phyloP scores from a whole-genome alignment of 2,888 invertebrate species.

The Lepidochitona cinerea region DNA sequence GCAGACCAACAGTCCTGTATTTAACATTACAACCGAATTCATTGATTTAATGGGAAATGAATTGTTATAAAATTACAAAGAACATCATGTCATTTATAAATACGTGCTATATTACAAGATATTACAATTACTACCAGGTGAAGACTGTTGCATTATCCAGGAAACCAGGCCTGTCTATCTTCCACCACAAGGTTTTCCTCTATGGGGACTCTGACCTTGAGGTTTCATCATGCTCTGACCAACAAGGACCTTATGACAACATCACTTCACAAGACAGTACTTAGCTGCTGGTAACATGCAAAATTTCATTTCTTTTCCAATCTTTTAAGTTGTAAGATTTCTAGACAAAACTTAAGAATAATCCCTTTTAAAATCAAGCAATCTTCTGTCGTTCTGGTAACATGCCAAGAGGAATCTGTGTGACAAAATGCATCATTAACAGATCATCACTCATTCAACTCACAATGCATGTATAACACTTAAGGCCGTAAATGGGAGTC shows the following conservation, averaged over 20 bases:
- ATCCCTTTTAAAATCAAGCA: not conserved
- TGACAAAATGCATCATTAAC: no score
- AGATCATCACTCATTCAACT: no score
- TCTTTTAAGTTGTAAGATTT: not conserved
- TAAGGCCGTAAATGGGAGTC: no score
- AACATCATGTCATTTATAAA: no score
- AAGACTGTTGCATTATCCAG: not conserved
- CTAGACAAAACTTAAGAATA: not conserved
- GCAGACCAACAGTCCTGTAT: no score
- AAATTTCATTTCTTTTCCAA: not conserved
- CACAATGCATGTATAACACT: no score
- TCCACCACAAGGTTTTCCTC: constrained; percentile 2
- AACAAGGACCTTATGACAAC: not conserved
- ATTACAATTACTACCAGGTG: not conserved
- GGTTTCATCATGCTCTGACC: not conserved
- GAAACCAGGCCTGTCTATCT: not conserved
- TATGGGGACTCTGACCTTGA: not conserved
- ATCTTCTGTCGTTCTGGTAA: no score
- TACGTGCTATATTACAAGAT: no score
- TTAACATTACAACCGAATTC: no score
- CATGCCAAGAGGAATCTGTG: no score
- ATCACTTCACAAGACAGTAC: not conserved
- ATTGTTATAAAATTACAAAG: no score
- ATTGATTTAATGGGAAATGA: no score
- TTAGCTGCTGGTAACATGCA: not conserved